Percentiles rank a stretch among this genome's conserved stretches.
phyloP scores from a whole-genome alignment of 2,888 invertebrate genomes.

The Micropterix aruncella region DNA sequence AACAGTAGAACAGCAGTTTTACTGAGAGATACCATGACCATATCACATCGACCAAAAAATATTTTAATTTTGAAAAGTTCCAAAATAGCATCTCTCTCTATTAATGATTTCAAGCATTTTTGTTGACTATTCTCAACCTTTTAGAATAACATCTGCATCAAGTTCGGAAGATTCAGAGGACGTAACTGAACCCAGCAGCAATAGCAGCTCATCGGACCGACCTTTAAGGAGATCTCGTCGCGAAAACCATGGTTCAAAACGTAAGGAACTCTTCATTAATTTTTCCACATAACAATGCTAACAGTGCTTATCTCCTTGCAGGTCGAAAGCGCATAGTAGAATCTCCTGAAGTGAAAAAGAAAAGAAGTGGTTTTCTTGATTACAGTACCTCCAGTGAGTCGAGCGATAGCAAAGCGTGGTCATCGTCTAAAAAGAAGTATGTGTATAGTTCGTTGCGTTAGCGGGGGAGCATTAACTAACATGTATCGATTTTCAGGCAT shows the following conservation, averaged over 20 bases:
- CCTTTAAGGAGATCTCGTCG: conserved; percentile 26
- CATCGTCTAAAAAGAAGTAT: conserved; percentile 6
- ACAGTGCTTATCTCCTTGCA: conserved; percentile 10
- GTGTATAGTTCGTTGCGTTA: no score
- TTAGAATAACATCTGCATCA: no score
- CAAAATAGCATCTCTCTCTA: no score
- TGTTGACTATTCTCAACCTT: no score
- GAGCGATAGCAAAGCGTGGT: conserved; percentile 27
- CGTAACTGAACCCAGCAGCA: conserved; percentile 22
- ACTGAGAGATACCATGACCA: no score
- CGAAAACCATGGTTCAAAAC: conserved; percentile 1
- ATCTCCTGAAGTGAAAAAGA: conserved; percentile 32
- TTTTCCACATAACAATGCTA: not conserved
- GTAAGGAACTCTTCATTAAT: not conserved
- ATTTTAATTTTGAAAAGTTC: no score
- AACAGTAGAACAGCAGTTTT: no score
- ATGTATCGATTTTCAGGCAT: not conserved
- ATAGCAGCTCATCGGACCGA: conserved; percentile 26
- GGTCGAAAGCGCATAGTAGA: conserved; percentile 27
- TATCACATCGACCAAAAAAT: no score
- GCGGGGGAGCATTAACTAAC: no score
- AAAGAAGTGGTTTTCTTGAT: conserved; percentile 28
- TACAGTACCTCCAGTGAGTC: conserved; percentile 30
- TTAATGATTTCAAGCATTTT: no score
- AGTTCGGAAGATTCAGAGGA: conserved; percentile 30